Conservation (phyloP, 2,888 invertebrate species). For the Acronicta leporina region DNA sequence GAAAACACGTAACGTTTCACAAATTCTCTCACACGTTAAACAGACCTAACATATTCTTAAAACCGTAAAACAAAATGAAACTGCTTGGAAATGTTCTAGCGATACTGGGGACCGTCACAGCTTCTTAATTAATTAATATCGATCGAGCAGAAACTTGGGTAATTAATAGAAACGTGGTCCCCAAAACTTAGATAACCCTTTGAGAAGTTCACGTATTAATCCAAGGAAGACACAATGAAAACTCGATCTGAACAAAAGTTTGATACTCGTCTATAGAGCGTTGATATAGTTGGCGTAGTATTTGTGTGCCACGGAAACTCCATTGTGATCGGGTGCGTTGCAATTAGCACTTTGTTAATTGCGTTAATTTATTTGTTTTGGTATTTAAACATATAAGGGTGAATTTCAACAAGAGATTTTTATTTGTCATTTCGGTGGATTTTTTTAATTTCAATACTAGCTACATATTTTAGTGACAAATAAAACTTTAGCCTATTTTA, state of each 20-base stretch:
- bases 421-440: no score
- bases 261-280: conserved; percentile 64
- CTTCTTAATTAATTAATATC: conserved; percentile 83
- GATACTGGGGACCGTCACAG: conserved; percentile 57
- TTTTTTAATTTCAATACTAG: no score
- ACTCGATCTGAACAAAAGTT: conserved; percentile 69
- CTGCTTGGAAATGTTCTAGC: conserved; percentile 37
- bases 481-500: no score
- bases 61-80: conserved; percentile 25
- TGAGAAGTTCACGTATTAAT: conserved; percentile 84
- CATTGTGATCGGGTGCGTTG: conserved; percentile 44
- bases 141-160: conserved; percentile 76
- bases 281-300: conserved; percentile 60
- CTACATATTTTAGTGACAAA: no score
- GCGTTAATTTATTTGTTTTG: conserved; percentile 34
- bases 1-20: conserved; percentile 46
- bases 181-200: conserved; percentile 84
- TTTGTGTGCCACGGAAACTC: conserved; percentile 39
- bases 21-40: conserved; percentile 47
- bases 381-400: no score
- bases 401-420: no score
- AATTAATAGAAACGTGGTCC: conserved; percentile 85
- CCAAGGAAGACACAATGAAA: conserved; percentile 79
- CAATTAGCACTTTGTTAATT: conserved; percentile 38
- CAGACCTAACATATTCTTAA: conserved; percentile 36